Evolutionary conservation across 2,113 vertebrate species (phyloP), one percentile per base, ranked within the genome.

Genomic region (Callopanchax toddi): DNA sequence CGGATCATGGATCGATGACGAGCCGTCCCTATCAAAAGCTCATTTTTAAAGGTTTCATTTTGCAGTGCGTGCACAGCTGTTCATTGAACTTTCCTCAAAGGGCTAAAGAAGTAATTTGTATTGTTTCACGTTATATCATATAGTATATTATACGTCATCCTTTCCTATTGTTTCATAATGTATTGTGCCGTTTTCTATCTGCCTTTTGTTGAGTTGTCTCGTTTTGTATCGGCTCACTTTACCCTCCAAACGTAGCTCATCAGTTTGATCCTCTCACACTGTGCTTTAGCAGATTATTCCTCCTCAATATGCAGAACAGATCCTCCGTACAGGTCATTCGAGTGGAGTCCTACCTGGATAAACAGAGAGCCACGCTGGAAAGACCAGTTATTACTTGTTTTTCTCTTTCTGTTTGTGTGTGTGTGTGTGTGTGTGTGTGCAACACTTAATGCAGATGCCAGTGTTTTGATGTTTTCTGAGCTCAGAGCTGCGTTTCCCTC

Each of bases 401-500:
- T 66, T 74, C 49, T 74, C 72, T 76, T 68, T 54, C 43, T 55
- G 52, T 36, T 44, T 59, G 9, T 52, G n/a, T 34, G 4, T 11
- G 2, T 2, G 60, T 45, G 67, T 44, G 22, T 59, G 9, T 52
- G n/a, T 34, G 4, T 11, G 2, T 2, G 60, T 45, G 67, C 54
- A 39, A 60, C 67, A 67, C 66, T 78, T 17, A 25, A 66, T 54
- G 26, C 68, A 62, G 53, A 71, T 26, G 71, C 61, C 52, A 70
- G 76, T 70, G 74, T 69, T 67, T 58, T 59, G 71, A 75, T 61
- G 79, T 60, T 77, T 71, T 74, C 26, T 11, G 18, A 74, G 67
- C 58, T 5, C 34, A 9, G 56, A 70, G 72, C 73, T 72, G 64
- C 59, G 81, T 75, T 78, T 54, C 68, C 74, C 75, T 79, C 66